Evolutionary conservation across 2,797 vertebrate genomes (phyloP), one percentile per base, ranked within the genome.

Genomic region (Enteromius radiatus): DNA sequence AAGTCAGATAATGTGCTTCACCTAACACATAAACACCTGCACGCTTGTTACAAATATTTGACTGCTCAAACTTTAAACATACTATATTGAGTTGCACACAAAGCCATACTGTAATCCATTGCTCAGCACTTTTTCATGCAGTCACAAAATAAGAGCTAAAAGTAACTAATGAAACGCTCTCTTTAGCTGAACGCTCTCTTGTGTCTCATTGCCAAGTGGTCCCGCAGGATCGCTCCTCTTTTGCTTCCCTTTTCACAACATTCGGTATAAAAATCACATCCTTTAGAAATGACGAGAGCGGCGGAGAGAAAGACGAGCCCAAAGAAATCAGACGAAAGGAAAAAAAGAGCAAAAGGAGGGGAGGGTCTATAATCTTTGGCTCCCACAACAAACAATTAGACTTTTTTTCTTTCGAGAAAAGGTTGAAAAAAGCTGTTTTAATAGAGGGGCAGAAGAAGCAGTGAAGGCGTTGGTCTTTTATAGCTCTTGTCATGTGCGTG

Each of bases 401-500:
- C 26, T 90, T 88, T 92, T 90, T 93, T 93, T 92, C 91, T 93
- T 90, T 93, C 89, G 91, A 87, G 41, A 43, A 85, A 90, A 91
- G 91, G 89, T 90, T 88, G 88, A 86, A 87, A 85, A 85, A 81
- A 77, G 73, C 49, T 78, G 63, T 79, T 82, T 82, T 80, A 77
- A 85, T 52, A 84, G 85, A n/a, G 4, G 33, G 41, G 83, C 85
- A 78, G 78, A 82, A 84, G 86, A 70, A 84, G 83, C 33, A 33
- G 84, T 78, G 84, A 94, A 91, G 88, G 93, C 87, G 89, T 92
- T 93, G 90, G 89, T 94, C 95, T 95, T 97, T 97, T 96, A 95
- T 97, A 93, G 94, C 92, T 92, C 92, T 92, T 96, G 96, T 96
- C 96, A 96, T 95, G 92, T 91, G 95, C 88, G 91, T 94, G 95